Evolutionary conservation across 2,888 invertebrate genomes (phyloP), one percentile per base, ranked within the genome.

Genomic region (Synergus gifuensis): DNA sequence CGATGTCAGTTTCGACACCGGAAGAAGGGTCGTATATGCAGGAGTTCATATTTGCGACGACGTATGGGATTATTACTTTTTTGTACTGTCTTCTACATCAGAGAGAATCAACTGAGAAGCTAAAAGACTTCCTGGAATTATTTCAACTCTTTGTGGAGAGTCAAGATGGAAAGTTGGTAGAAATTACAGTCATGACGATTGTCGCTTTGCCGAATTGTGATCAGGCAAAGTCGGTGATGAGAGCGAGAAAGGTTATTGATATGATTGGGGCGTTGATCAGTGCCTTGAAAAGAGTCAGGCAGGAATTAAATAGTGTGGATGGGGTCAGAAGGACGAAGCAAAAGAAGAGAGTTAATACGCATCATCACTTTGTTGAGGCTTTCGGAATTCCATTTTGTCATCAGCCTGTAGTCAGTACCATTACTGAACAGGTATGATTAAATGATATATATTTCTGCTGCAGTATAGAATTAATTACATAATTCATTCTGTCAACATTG

Each of bases 91-190:
- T 95, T 9, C 87, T 95, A 44, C 93, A 94, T 90, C 94, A 94
- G 79, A 86, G 90, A 42, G 88, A 86, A 18, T 92, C 92, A 4
- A 90, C 93, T 0, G 94, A 94, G 28, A 86, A 88, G 63, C 77
- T 89, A n/a, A 88, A 87, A 42, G 94, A 94, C 83, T 95, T 95
- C 86, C 93, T 94, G 0, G 94, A 95, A 54, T 93, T 95, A 66
- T 94, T 95, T 82, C 94, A 93, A 81, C 87, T 94, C 67, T 95
- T 94, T 87, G 93, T 93, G 2, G 94, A 94, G 80, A 94, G 94
- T 81, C 93, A 93, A 44, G 94, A 94, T 79, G 95, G 95, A 0
- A 93, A 93, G 22, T 89, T 95, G 18, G 90, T 95, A 16, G 93
- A 93, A 84, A 93, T 94, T 83, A 94, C 94, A 63, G 93, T 95